phyloP scores from a whole-genome alignment of 1,140 invertebrate species.

The Ctenoplectra terminalis region DNA sequence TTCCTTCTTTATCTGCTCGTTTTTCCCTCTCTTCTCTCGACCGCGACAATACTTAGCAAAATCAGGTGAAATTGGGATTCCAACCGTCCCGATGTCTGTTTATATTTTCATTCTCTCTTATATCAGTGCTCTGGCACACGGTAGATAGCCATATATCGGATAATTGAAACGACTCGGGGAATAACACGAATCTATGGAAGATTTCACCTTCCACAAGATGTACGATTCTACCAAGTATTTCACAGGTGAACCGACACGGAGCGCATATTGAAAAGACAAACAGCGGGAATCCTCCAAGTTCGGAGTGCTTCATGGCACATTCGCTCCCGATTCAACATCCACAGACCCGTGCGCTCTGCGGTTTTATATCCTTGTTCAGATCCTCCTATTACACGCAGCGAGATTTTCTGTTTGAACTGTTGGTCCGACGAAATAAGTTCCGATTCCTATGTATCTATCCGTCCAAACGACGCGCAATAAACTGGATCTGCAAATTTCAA shows the following conservation, averaged over 20 bases:
- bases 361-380: slow-evolving; percentile 10
- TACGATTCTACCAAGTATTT: slow-evolving; percentile 19
- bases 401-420: slow-evolving; percentile 37
- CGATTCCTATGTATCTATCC: too few species aligned
- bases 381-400: slow-evolving; percentile 11
- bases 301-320: slow-evolving; percentile 28
- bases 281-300: slow-evolving; percentile 32
- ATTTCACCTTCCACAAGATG: slow-evolving; percentile 2
- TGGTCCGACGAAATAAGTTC: not conserved
- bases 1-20: not conserved
- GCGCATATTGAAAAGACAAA: slow-evolving; percentile 32
- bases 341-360: not conserved
- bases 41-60: not conserved
- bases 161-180: not conserved
- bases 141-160: not conserved
- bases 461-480: not conserved
- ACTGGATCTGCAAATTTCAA: too few species aligned
- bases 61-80: not conserved
- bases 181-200: slow-evolving; percentile 2
- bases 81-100: too few species aligned
- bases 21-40: too few species aligned
- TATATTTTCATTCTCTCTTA: too few species aligned
- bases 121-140: too few species aligned
- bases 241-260: slow-evolving; percentile 18
- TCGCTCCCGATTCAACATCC: slow-evolving; percentile 3